These are phyloP conservation scores for Anas bahamensis DNA, from an alignment of 2,797 vertebrate species.

Conservation along the genomic window DNA sequence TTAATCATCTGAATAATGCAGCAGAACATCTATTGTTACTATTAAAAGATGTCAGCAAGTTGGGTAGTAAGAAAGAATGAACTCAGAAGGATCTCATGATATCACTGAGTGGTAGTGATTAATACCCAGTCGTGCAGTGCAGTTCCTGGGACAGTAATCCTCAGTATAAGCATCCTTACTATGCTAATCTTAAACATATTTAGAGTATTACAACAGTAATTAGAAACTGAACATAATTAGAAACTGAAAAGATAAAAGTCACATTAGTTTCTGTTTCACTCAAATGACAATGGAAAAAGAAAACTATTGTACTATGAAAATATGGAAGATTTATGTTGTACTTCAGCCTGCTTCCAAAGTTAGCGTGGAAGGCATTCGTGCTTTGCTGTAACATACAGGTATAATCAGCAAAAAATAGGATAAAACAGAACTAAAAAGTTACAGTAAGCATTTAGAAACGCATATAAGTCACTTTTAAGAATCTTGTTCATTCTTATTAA, in stretches of 20 bases:
- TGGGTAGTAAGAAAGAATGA: background rate
- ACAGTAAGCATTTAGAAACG: background rate
- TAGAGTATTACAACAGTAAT: background rate
- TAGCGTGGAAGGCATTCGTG: background rate
- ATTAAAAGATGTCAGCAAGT: background rate
- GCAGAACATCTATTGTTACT: background rate
- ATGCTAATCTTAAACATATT: background rate
- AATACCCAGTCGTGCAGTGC: background rate
- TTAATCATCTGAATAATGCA: conserved; percentile 59
- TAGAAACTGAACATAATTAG: background rate
- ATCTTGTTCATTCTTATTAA: background rate
- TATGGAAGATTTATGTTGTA: background rate
- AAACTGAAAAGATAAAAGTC: background rate
- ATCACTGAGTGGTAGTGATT: background rate
- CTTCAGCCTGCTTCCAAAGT: background rate
- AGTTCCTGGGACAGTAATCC: background rate
- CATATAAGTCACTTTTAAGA: background rate
- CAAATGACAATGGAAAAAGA: background rate
- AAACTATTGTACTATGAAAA: background rate
- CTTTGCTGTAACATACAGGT: background rate
- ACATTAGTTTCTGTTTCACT: background rate
- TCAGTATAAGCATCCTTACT: background rate
- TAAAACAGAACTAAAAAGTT: background rate
- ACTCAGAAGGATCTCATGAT: background rate
- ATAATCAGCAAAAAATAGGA: background rate